Percentiles rank a stretch among this genome's conserved stretches.
Evolutionary conservation across 2,797 vertebrate genomes (phyloP).

Genomic region (Psittacula derbiana): DNA sequence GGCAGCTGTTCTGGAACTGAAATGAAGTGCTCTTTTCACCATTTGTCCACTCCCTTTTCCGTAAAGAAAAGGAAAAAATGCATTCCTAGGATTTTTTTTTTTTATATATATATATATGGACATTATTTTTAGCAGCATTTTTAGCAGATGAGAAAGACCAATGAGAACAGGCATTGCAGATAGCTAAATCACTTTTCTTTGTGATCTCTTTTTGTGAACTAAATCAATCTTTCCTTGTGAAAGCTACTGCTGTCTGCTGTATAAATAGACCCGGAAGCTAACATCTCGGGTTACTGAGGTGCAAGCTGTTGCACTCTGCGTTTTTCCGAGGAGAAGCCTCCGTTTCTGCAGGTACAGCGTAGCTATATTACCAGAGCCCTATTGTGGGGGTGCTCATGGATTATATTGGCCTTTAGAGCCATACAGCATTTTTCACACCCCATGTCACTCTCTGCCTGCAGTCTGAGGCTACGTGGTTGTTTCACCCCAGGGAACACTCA

Average conservation of each 20-base stretch:
- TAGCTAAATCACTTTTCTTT: not conserved
- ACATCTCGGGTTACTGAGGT: rapidly evolving
- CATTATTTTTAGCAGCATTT: not conserved
- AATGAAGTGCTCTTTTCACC: not conserved
- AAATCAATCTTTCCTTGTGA: not conserved
- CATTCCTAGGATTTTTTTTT: not conserved
- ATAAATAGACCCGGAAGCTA: not conserved
- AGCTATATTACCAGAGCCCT: not conserved
- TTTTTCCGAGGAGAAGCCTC: not conserved
- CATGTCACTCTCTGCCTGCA: rapidly evolving
- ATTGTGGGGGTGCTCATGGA: not conserved
- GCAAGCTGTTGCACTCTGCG: rapidly evolving
- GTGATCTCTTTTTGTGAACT: not conserved
- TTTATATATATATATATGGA: not conserved
- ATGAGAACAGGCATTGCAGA: not conserved
- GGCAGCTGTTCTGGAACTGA: not conserved
- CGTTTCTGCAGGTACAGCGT: rapidly evolving
- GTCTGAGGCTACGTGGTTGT: not conserved
- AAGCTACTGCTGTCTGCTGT: rapidly evolving
- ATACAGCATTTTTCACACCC: not conserved
- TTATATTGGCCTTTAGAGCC: not conserved
- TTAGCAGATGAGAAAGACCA: not conserved
- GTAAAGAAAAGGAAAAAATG: not conserved
- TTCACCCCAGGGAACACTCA: rapidly evolving
- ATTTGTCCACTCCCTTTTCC: not conserved